A percentile compares a stretch with the other conserved stretches of the same genome.
These are phyloP conservation scores for Ceramica pisi DNA, from an alignment of 2,888 invertebrate genomes.

Conservation along the genomic window DNA sequence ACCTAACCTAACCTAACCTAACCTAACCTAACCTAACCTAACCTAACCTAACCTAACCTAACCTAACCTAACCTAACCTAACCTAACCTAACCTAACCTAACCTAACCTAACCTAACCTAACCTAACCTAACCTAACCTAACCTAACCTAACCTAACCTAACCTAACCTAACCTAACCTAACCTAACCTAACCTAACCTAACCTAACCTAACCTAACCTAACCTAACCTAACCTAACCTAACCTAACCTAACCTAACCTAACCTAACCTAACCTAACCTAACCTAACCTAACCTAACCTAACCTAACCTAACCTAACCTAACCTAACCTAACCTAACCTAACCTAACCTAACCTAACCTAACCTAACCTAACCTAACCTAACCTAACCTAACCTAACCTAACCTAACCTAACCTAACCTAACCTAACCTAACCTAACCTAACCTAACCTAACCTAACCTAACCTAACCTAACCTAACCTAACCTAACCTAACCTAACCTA, in stretches of 20 bases:
- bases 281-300: slow-evolving; percentile 49
- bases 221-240: slow-evolving; percentile 57
- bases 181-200: slow-evolving; percentile 60
- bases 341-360: slow-evolving; percentile 49
- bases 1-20: slow-evolving; percentile 18
- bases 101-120: slow-evolving; percentile 19
- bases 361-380: slow-evolving; percentile 49
- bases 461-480: slow-evolving; percentile 34
- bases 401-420: slow-evolving; percentile 49
- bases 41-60: slow-evolving; percentile 18
- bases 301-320: slow-evolving; percentile 49
- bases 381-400: slow-evolving; percentile 49
- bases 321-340: slow-evolving; percentile 61
- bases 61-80: slow-evolving; percentile 18
- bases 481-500: slow-evolving; percentile 47
- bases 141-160: slow-evolving; percentile 58
- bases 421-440: slow-evolving; percentile 53
- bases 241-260: slow-evolving; percentile 49
- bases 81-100: slow-evolving; percentile 6
- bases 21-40: slow-evolving; percentile 15
- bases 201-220: slow-evolving; percentile 51
- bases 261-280: slow-evolving; percentile 56
- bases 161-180: slow-evolving; percentile 64
- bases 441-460: slow-evolving; percentile 44
- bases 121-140: slow-evolving; percentile 62